These are phyloP conservation scores for Paedocypris micromegethes DNA, from an alignment of 2,797 vertebrate genomes.

Conservation along the genomic window DNA sequence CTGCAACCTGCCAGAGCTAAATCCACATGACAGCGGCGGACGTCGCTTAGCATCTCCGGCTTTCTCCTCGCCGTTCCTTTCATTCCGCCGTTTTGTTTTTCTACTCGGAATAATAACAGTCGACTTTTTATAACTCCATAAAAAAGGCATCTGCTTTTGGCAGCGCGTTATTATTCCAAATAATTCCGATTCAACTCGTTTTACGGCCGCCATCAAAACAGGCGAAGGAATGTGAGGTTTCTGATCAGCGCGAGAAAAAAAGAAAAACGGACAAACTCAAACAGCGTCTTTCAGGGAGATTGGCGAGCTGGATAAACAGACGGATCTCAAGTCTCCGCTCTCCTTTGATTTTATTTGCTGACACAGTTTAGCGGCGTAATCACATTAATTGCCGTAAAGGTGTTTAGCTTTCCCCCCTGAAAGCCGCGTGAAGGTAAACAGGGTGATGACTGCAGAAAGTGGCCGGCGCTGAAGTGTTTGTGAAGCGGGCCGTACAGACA, in stretches of 20 bases:
- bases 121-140: slow-evolving; percentile 5
- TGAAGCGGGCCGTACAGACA: slow-evolving; percentile 59
- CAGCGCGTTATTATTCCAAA: slow-evolving; percentile 18
- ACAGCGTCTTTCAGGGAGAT: too few species aligned
- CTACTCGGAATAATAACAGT: slow-evolving; percentile 6
- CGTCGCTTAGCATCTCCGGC: slow-evolving; percentile 4
- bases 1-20: slow-evolving; percentile 13
- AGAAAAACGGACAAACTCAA: background rate
- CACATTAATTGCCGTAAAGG: slow-evolving; percentile 68
- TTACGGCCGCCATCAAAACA: slow-evolving; percentile 16
- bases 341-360: slow-evolving; percentile 60
- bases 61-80: slow-evolving; percentile 1
- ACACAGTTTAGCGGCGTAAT: slow-evolving; percentile 70
- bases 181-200: slow-evolving; percentile 7
- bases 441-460: slow-evolving; percentile 47
- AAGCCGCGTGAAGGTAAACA: slow-evolving; percentile 53
- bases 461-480: slow-evolving; percentile 46
- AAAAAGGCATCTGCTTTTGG: slow-evolving; percentile 8
- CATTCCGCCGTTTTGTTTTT: background rate
- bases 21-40: slow-evolving; percentile 22
- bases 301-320: slow-evolving; percentile 23
- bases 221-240: slow-evolving; percentile 9
- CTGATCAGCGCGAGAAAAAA: background rate
- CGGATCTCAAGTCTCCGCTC: slow-evolving; percentile 20
- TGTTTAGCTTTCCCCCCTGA: slow-evolving; percentile 67